Evolutionary conservation across 2,797 vertebrate genomes (phyloP).

Genomic region (Hemibagrus guttatus): DNA sequence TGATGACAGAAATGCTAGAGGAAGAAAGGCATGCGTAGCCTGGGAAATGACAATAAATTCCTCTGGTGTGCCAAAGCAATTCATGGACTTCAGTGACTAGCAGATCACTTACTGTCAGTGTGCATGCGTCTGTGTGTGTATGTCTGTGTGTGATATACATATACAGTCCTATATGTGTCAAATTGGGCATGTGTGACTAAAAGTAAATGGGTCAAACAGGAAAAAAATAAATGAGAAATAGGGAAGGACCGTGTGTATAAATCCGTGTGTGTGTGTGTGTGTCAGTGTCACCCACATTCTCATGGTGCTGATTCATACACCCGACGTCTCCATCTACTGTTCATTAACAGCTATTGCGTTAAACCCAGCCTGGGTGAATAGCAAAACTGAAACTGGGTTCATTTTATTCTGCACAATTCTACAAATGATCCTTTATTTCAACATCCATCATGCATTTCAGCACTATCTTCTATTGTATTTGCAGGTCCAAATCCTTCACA

Average conservation of each 20-base stretch:
- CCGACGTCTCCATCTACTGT: conserved; percentile 77
- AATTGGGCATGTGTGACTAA: conserved; percentile 34
- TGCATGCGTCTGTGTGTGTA: conserved; percentile 18
- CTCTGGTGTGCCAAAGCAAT: conserved; percentile 42
- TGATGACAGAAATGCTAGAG: conserved; percentile 57
- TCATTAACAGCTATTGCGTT: conserved; percentile 69
- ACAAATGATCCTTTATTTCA: neutral
- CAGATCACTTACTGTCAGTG: conserved; percentile 36
- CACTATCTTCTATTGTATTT: conserved; percentile 54
- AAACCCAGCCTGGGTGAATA: neutral
- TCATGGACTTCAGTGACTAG: conserved; percentile 36
- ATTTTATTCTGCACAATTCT: neutral
- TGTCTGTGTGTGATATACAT: neutral
- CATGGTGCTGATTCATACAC: conserved; percentile 67
- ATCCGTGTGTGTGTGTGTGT: conserved; percentile 49
- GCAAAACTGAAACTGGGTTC: neutral
- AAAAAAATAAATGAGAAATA: conserved; percentile 25
- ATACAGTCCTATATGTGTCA: neutral
- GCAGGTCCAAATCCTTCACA: conserved; percentile 76
- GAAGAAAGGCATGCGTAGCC: conserved; percentile 39
- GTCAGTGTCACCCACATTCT: conserved; percentile 65
- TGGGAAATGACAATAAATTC: conserved; percentile 51
- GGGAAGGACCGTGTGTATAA: conserved; percentile 50
- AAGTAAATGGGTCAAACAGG: conserved; percentile 24
- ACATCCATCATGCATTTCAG: neutral